Conservation (phyloP, 2,888 invertebrate species). For the Lepidocyrtinus sp. region DNA sequence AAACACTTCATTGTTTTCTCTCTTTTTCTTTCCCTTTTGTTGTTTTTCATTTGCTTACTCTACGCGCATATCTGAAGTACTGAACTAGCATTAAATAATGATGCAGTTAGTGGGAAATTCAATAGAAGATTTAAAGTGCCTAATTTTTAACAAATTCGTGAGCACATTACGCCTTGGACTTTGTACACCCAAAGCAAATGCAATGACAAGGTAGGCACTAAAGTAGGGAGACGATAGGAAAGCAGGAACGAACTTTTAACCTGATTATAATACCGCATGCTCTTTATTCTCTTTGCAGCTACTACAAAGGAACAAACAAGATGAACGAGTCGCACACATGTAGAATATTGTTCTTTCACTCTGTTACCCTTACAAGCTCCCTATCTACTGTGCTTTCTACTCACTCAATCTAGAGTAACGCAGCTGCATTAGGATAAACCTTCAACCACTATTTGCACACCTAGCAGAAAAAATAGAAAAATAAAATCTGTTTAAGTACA, state of each 20-base stretch:
- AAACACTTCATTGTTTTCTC: neutral
- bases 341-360: neutral
- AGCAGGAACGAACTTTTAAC: conserved; percentile 36
- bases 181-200: neutral
- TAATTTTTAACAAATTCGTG: neutral
- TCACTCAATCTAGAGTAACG: too few species aligned
- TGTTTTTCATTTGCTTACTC: neutral
- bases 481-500: too few species aligned
- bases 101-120: conserved; percentile 29
- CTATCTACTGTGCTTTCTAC: too few species aligned
- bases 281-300: too few species aligned
- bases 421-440: neutral
- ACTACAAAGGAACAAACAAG: conserved; percentile 13
- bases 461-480: neutral
- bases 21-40: neutral
- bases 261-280: conserved; percentile 55
- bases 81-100: conserved; percentile 30
- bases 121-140: conserved; percentile 11
- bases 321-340: neutral
- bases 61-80: neutral
- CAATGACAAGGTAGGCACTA: conserved; percentile 12
- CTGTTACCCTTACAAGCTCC: neutral
- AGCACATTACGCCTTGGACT: neutral
- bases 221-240: conserved; percentile 1
- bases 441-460: neutral